phyloP scores from a whole-genome alignment of 35 echinoderm and acorn worm species.

The Ophiothrix spiculata region DNA sequence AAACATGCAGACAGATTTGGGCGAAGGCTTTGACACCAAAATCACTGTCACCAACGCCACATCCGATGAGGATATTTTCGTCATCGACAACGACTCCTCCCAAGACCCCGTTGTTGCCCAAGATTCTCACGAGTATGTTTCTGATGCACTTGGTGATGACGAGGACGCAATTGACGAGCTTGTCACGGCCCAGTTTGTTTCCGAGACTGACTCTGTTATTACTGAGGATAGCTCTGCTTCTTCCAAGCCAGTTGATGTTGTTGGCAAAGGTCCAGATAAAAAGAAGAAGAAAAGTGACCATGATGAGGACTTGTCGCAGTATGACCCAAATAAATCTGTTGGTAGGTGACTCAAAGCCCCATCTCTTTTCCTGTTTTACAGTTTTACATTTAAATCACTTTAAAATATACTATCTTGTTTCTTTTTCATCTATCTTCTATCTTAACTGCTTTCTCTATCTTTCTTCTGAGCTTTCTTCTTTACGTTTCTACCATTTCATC shows the following conservation, averaged over 20 bases:
- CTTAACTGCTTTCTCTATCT: background rate
- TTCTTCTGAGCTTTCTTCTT: background rate
- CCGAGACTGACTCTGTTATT: background rate
- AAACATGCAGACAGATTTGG: background rate
- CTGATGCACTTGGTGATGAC: background rate
- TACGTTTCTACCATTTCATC: background rate
- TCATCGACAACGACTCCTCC: background rate
- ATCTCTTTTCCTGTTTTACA: background rate
- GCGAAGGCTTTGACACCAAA: background rate
- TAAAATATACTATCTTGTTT: no score
- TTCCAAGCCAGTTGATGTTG: background rate
- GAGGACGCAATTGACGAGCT: background rate
- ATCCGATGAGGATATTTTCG: background rate
- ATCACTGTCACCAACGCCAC: background rate
- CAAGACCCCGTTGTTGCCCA: background rate
- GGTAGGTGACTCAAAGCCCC: background rate
- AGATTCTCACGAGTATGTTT: background rate
- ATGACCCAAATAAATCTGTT: background rate
- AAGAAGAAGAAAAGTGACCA: background rate
- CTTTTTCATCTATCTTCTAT: background rate
- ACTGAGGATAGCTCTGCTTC: background rate
- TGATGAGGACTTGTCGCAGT: background rate
- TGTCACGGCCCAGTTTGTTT: background rate
- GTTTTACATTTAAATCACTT: no score
- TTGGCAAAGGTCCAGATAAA: background rate